Percentiles rank a stretch among this genome's conserved stretches.
Conservation (phyloP, 2,113 vertebrate species). For the Amphilophus citrinellus region DNA sequence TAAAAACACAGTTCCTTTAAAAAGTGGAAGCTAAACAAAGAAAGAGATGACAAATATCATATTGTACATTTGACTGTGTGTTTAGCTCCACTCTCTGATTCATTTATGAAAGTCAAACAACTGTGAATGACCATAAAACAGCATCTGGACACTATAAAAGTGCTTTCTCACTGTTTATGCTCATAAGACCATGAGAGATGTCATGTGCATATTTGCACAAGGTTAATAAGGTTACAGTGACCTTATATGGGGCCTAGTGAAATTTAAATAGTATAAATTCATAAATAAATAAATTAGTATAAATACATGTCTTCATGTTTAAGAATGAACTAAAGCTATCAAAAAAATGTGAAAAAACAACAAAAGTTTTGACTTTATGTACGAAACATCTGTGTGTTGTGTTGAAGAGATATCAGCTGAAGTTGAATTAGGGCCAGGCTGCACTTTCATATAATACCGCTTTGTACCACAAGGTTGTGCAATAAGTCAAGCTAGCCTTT, state of each 20-base stretch:
- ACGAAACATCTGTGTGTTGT: neutral
- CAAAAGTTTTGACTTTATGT: neutral
- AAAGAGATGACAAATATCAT: neutral
- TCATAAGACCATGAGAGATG: neutral
- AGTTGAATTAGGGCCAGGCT: neutral
- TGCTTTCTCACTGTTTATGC: neutral
- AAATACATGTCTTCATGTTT: too few relatives aligned
- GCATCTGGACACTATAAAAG: neutral
- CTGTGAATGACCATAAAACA: neutral
- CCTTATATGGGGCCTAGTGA: neutral
- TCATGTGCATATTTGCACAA: neutral
- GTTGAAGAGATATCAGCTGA: neutral
- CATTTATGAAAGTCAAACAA: constrained; percentile 10
- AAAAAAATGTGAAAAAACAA: neutral
- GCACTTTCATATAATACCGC: neutral
- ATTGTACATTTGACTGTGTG: neutral
- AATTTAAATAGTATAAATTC: neutral
- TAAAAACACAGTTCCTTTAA: neutral
- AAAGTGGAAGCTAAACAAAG: neutral
- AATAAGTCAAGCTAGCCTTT: neutral
- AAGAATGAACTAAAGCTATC: neutral
- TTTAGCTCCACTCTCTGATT: neutral
- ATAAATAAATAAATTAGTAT: too few relatives aligned
- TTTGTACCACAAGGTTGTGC: neutral
- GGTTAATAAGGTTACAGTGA: neutral